phyloP scores from a whole-genome alignment of 2,888 invertebrate species.

The Leucophenga montana region DNA sequence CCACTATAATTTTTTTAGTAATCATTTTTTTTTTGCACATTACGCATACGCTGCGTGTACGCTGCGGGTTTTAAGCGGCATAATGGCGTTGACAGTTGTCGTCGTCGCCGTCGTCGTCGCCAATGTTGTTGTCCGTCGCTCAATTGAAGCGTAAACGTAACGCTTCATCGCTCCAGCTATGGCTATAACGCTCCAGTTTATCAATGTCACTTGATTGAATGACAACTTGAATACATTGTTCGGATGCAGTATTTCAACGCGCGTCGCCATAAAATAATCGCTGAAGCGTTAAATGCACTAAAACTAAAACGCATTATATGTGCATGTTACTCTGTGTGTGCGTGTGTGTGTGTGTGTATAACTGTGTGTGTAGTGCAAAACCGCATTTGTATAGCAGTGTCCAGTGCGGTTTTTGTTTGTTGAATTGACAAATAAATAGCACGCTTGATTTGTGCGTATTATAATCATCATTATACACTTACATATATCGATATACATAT shows the following conservation, averaged over 20 bases:
- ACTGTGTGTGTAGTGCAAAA: not conserved
- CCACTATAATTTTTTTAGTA: conserved; percentile 10
- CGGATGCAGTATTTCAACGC: conserved; percentile 7
- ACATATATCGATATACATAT: too few relatives aligned
- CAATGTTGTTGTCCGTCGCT: conserved; percentile 15
- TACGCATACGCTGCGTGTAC: not conserved
- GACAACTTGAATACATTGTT: not conserved
- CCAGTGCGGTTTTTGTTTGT: conserved; percentile 10
- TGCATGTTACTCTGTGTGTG: conserved; percentile 33
- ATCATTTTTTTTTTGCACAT: not conserved
- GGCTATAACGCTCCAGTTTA: conserved; percentile 54
- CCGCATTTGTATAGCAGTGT: not conserved
- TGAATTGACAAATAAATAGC: conserved; percentile 22
- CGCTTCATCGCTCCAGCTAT: conserved; percentile 50
- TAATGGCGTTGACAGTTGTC: conserved; percentile 69
- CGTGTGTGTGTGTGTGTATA: conserved; percentile 31
- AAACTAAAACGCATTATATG: conserved; percentile 36
- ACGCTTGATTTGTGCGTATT: too few relatives aligned
- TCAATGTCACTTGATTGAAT: conserved; percentile 56
- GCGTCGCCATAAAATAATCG: conserved; percentile 31
- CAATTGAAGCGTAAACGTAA: conserved; percentile 65
- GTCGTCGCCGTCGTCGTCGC: conserved; percentile 5
- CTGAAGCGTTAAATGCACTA: conserved; percentile 53
- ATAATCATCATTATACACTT: too few relatives aligned
- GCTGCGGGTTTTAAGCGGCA: conserved; percentile 54